Percentiles rank a stretch among this genome's conserved stretches.
phyloP scores from a whole-genome alignment of 2,113 vertebrate genomes.

The Theropithecus gelada region DNA sequence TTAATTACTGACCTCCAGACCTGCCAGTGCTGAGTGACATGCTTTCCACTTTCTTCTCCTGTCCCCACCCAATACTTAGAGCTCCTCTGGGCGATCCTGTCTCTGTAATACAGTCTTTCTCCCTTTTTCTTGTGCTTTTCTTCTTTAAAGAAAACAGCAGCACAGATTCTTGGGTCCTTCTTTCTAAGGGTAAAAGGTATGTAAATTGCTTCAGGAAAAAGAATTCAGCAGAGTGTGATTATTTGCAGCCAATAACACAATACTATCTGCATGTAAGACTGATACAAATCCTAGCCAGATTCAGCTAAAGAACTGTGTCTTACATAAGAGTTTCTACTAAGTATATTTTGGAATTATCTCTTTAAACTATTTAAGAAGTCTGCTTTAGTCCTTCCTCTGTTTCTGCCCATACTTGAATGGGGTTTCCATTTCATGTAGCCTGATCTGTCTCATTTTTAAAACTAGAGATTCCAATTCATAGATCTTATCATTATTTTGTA shows the following conservation, averaged over 20 bases:
- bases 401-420: neutral
- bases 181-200: neutral
- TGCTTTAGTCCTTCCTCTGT: neutral
- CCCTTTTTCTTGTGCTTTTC: neutral
- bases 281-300: neutral
- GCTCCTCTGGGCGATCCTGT: neutral
- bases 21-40: neutral
- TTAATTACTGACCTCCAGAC: neutral
- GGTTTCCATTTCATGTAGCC: neutral
- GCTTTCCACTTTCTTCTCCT: neutral
- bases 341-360: neutral
- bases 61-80: neutral
- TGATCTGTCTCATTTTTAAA: neutral
- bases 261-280: neutral
- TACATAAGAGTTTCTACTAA: neutral
- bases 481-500: neutral
- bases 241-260: neutral
- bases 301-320: neutral
- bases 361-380: neutral
- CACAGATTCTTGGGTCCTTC: neutral
- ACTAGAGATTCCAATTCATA: neutral
- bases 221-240: neutral
- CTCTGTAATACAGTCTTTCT: neutral
- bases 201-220: neutral
- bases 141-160: neutral